Conservation (phyloP, 2,888 invertebrate genomes). For the Chironomus tentans region DNA sequence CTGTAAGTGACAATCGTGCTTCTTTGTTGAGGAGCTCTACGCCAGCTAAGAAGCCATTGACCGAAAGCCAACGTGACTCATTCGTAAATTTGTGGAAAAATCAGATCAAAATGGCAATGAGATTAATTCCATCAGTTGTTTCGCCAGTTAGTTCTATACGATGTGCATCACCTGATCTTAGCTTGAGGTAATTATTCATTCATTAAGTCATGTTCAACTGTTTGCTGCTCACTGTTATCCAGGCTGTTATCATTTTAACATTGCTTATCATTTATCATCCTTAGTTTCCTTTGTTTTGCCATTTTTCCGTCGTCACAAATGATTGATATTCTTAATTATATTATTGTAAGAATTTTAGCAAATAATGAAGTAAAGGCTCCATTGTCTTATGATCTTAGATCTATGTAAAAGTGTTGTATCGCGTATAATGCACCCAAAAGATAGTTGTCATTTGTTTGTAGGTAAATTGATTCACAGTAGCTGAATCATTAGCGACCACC, state of each 20-base stretch:
- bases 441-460: no score
- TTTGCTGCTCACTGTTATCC: neutral
- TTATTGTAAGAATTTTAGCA: no score
- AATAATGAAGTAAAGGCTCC: no score
- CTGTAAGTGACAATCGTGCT: slow-evolving; percentile 92
- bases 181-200: slow-evolving; percentile 62
- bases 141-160: slow-evolving; percentile 70
- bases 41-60: slow-evolving; percentile 79
- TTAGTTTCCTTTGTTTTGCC: neutral
- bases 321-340: neutral
- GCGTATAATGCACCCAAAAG: no score
- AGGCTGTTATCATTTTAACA: neutral
- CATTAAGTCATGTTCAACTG: neutral
- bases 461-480: no score
- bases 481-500: no score
- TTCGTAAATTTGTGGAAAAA: slow-evolving; percentile 98
- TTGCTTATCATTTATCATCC: slow-evolving; percentile 12
- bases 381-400: no score
- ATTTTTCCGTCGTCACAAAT: neutral
- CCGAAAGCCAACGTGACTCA: slow-evolving; percentile 72
- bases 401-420: no score
- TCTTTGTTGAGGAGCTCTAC: slow-evolving; percentile 84
- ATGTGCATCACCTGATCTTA: slow-evolving; percentile 88
- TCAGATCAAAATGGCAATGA: slow-evolving; percentile 92
- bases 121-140: slow-evolving; percentile 86